Evolutionary conservation across 2,797 vertebrate species (phyloP), one percentile per base, ranked within the genome.

Genomic region (Odontamblyopus lacepedii): DNA sequence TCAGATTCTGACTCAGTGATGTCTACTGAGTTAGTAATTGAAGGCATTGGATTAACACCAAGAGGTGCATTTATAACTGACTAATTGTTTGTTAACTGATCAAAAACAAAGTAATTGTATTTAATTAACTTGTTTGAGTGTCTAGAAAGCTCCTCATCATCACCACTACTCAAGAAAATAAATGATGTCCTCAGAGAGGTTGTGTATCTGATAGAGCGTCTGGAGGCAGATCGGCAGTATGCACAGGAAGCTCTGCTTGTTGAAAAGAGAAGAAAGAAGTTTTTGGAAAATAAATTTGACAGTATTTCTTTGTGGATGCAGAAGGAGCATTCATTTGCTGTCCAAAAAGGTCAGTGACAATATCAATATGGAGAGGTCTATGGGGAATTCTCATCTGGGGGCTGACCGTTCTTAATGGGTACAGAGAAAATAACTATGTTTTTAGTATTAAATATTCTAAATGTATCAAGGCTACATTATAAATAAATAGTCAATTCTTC

Each of bases 171-270:
- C 88, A 89, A 89, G 80, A 89, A 96, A 87, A 91, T 94, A 81
- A 87, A 91, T 81, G 90, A 86, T 61, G 89, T 96, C 76, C 86
- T 97, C 2, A 85, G 92, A 77, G 94, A 97, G 81, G 93, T 93
- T 55, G 85, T 91, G 70, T 83, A 93, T 81, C 87, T 98, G 85
- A 93, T 97, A 79, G 94, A 94, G 87, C 81, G 88, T 62, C 90
- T 98, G 71, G 96, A 97, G 89, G 91, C 93, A 29, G 95, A 97
- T 81, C 78, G 91, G 30, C 93, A 95, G 87, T 86, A 93, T 70
- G 94, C 95, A 80, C 92, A 94, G 86, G 92, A 95, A 73, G 87
- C 93, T 80, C 88, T 97, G 70, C 87, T 84, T 64, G 87, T 82
- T 75, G 95, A 97, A 85, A 94, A 88, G 80, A 81, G 76, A 68